Conservation (phyloP, 2,888 invertebrate genomes). For the Macaria liturata region DNA sequence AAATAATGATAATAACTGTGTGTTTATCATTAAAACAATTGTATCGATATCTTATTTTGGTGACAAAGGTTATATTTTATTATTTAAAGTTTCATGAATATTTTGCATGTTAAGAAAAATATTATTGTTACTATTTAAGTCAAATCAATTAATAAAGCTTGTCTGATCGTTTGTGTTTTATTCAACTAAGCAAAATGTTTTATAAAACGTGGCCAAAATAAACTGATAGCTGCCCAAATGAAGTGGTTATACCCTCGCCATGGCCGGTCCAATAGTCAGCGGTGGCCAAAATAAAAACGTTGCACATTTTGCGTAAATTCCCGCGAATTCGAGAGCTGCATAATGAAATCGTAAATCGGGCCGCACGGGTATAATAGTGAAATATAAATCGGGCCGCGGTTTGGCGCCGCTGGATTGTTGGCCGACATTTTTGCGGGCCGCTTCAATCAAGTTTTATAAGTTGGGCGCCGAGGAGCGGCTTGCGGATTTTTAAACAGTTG, state of each 20-base stretch:
- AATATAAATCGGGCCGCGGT: slow-evolving; percentile 70
- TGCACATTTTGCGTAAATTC: slow-evolving; percentile 47
- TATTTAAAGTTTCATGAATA: too few species aligned
- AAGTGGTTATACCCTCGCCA: slow-evolving; percentile 12
- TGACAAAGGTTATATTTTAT: too few species aligned
- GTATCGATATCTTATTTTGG: too few species aligned
- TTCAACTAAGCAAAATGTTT: too few species aligned
- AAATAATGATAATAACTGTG: too few species aligned
- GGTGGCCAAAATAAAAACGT: slow-evolving; percentile 46
- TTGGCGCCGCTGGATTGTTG: slow-evolving; percentile 65
- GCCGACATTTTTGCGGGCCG: slow-evolving; percentile 71
- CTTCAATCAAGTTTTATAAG: slow-evolving; percentile 66
- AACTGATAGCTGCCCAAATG: background rate
- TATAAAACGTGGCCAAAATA: too few species aligned
- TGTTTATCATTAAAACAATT: too few species aligned
- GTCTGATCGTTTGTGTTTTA: too few species aligned
- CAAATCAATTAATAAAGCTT: too few species aligned
- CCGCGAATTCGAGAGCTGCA: slow-evolving; percentile 48
- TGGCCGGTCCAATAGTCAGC: slow-evolving; percentile 18
- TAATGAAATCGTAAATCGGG: slow-evolving; percentile 74
- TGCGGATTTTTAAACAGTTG: background rate
- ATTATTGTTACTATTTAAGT: too few species aligned
- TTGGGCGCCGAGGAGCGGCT: slow-evolving; percentile 23
- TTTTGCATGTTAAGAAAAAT: too few species aligned
- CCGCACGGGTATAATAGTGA: slow-evolving; percentile 57